Evolutionary conservation across 2,888 invertebrate species (phyloP), one percentile per base, ranked within the genome.

Genomic region (Electrophaes corylata): DNA sequence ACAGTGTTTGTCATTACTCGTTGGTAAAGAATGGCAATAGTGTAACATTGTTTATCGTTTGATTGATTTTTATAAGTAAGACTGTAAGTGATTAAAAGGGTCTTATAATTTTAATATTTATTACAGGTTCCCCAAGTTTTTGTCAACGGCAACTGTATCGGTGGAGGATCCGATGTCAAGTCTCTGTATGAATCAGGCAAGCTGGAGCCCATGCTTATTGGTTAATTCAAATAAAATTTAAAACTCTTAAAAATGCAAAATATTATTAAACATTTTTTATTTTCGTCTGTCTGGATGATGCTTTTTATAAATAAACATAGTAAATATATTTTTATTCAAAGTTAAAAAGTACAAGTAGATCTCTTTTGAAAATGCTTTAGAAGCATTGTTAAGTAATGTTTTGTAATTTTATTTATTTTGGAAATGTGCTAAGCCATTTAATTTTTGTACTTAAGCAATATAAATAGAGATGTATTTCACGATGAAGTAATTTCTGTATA

Each of bases 81-180:
- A n/a, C n/a, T n/a, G n/a, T n/a, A n/a, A n/a, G n/a, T n/a, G n/a
- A n/a, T n/a, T n/a, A n/a, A n/a, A n/a, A n/a, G n/a, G n/a, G n/a
- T n/a, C n/a, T n/a, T n/a, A 8, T 29, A 29, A 1, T 29, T 29
- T 6, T 10, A 10, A 10, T 29, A 11, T 46, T 35, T 14, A 62
- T 92, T 91, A 18, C 86, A 98, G 96, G 98, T 99, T 1, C 99
- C 99, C 0, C 94, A 98, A 75, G 98, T 99, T 1, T 99, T 99
- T 84, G 94, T 99, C 35, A 95, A 97, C 74, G 97, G 97, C 1
- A 94, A 95, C 78, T 99, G 96, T 79, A 92, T 99, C 55, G 99
- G 99, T 4, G 99, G 98, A 33, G 98, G 98, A 2, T 95, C 95
- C 2, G 99, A 99, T 76, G 96, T 98, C 0, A 95, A 96, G 75